Evolutionary conservation across 2,113 vertebrate species (phyloP).

Genomic region (Elephantulus edwardii): DNA sequence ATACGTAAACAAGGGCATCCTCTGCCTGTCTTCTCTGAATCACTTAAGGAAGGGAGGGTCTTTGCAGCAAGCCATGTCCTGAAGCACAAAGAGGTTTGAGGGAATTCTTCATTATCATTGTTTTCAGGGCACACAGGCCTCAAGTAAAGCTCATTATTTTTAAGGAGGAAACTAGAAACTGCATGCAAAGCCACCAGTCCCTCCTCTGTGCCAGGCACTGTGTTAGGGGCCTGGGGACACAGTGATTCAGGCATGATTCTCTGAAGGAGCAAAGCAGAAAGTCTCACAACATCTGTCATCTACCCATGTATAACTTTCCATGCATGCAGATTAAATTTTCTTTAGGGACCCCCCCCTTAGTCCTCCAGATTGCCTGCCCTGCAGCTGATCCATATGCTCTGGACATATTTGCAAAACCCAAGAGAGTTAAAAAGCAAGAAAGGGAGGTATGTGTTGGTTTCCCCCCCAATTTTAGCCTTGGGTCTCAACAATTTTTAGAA

Average conservation of each 20-base stretch:
- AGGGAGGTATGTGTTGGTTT: background rate
- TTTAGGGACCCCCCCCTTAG: background rate
- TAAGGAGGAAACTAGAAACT: background rate
- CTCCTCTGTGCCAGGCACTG: background rate
- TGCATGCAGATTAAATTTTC: background rate
- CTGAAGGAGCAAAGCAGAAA: background rate
- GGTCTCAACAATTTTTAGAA: background rate
- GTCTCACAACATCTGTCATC: background rate
- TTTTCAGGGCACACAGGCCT: background rate
- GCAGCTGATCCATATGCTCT: background rate
- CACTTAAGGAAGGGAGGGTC: background rate
- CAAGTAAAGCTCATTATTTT: background rate
- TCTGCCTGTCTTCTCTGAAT: background rate
- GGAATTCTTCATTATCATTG: too few relatives aligned
- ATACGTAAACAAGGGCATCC: background rate
- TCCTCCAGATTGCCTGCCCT: background rate
- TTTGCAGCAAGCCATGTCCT: background rate
- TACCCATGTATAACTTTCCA: background rate
- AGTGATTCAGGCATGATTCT: background rate
- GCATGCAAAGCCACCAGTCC: background rate
- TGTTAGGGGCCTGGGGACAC: background rate
- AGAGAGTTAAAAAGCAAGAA: slow-evolving; percentile 14
- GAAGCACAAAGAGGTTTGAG: background rate
- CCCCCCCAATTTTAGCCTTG: background rate
- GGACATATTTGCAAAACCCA: background rate